Base-by-base conservation (phyloP, 2,797 vertebrate genomes). In the Menidia menidia region DNA sequence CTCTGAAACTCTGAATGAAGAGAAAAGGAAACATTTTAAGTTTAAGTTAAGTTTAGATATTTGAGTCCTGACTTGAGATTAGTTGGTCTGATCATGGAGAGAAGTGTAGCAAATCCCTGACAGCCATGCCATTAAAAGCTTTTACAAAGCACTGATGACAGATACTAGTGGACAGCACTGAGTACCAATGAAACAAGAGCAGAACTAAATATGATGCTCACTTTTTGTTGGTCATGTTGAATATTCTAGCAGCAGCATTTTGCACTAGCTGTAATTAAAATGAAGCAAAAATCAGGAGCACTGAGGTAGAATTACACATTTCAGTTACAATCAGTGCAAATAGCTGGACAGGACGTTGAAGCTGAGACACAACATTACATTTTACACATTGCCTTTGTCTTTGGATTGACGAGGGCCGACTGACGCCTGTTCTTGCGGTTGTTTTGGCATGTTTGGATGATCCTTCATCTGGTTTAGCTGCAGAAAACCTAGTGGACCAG, bases 231-330 rank as follows among this genome's bases (percentile, higher is more conserved):
- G 60, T 91, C 88, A 88, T 88, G 90, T 87, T 78, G 87, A 91
- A 91, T 88, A 91, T 89, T 92, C 88, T 90, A 92, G 85, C 87
- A 60, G 89, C 88, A 82, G 84, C 87, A 81, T 91, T 92, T 92
- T 92, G 86, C 89, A 80, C 87, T 91, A 89, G 89, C 90, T 92
- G 91, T 64, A 92, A 92, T 91, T 90, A 88, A 90, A 92, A 91
- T 70, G 87, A 90, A 90, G 90, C 89, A 92, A 84, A 25, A 87
- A 91, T 91, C 86, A 92, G 89, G 86, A 83, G 89, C 87, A 88
- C 87, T 82, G 82, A 86, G 31, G 81, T 79, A 42, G 74, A 56
- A 77, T 82, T 81, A 80, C 76, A 88, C 58, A 52, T 74, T 70
- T 82, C 75, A 90, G 44, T 77, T 68, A 72, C 55, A 80, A 80